A percentile compares a stretch with the other conserved stretches of the same genome.
Evolutionary conservation across 1,140 invertebrate species (phyloP).

Genomic region (Drosophila melanogaster): Release_6_plus_ISO1_MT NT_037436.4:19787501-19788000

Average conservation of each 20-base stretch:
- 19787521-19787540: slow-evolving; percentile 17
- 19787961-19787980: slow-evolving; percentile 81
- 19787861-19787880: slow-evolving; percentile 61
- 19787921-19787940: slow-evolving; percentile 24
- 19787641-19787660: slow-evolving; percentile 34
- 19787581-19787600: slow-evolving; percentile 77
- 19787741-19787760: slow-evolving; percentile 20
- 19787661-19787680: slow-evolving; percentile 38
- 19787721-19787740: slow-evolving; percentile 25
- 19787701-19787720: slow-evolving; percentile 49
- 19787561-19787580: slow-evolving; percentile 31
- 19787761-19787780: slow-evolving; percentile 32
- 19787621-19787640: slow-evolving; percentile 69
- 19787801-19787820: slow-evolving; percentile 43
- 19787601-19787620: slow-evolving; percentile 78
- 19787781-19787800: slow-evolving; percentile 30
- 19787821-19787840: slow-evolving; percentile 38
- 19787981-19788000: slow-evolving; percentile 74
- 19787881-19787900: slow-evolving; percentile 51
- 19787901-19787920: slow-evolving; percentile 32
- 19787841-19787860: slow-evolving; percentile 42
- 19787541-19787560: slow-evolving; percentile 11
- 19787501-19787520: not conserved
- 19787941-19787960: slow-evolving; percentile 19
- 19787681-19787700: slow-evolving; percentile 68